Evolutionary conservation across 2,888 invertebrate genomes (phyloP).

Genomic region (Furcula furcula): DNA sequence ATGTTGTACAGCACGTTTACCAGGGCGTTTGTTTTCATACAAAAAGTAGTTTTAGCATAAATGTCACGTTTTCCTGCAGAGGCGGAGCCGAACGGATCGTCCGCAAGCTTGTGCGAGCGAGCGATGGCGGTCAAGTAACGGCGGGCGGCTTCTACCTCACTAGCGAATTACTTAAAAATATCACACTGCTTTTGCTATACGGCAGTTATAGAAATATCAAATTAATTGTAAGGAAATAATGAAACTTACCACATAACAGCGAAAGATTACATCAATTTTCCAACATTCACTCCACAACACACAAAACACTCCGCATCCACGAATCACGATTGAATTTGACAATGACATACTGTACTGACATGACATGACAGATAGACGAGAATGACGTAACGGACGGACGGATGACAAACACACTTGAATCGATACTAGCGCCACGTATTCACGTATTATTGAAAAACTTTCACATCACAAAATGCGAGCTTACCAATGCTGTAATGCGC

Average conservation of each 20-base stretch:
- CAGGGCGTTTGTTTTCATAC: conserved; percentile 8
- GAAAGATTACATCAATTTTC: conserved; percentile 55
- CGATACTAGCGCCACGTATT: conserved; percentile 67
- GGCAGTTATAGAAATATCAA: conserved; percentile 3
- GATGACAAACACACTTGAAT: too few species aligned
- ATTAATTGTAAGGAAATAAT: conserved; percentile 12
- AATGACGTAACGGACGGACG: too few species aligned
- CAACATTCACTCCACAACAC: conserved; percentile 74
- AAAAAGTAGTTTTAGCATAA: conserved; percentile 22
- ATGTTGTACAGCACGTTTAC: conserved; percentile 3
- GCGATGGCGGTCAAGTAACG: conserved; percentile 80
- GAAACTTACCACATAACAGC: conserved; percentile 74
- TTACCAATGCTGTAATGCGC: too few species aligned
- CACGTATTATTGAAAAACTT: too few species aligned
- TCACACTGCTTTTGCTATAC: conserved; percentile 3
- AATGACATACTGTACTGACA: conserved; percentile 36
- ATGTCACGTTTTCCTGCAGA: conserved; percentile 51
- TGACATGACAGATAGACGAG: too few species aligned
- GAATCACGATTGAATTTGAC: conserved; percentile 46
- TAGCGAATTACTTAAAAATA: conserved; percentile 10
- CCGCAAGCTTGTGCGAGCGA: conserved; percentile 73
- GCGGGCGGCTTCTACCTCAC: conserved; percentile 55
- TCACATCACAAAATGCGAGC: too few species aligned
- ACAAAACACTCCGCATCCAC: conserved; percentile 71
- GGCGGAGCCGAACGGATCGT: conserved; percentile 61